Conservation (phyloP, 1,140 invertebrate species). For the Drosophila subpulchrella region DNA sequence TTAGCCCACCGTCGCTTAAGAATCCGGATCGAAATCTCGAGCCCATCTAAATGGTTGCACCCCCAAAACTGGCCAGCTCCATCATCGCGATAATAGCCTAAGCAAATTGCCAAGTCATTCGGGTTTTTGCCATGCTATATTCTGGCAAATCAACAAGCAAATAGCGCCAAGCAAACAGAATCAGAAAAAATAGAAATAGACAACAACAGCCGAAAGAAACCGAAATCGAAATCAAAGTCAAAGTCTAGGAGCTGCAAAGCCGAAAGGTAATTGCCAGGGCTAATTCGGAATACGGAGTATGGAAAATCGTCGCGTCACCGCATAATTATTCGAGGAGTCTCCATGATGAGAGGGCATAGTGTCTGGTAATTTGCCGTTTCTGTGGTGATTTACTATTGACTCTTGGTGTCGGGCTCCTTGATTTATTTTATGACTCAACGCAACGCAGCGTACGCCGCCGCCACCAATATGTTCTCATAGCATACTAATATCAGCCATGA, state of each 20-base stretch:
- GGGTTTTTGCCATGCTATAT: constrained; percentile 37
- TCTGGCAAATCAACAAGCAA: constrained; percentile 51
- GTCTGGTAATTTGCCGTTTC: constrained; percentile 52
- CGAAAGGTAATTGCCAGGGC: constrained; percentile 67
- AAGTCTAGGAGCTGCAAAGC: constrained; percentile 63
- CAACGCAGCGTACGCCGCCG: constrained; percentile 47
- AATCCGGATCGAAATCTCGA: constrained; percentile 23
- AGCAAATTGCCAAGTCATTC: constrained; percentile 58
- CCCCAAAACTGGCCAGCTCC: constrained; percentile 32
- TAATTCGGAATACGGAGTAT: constrained; percentile 44
- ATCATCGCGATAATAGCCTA: constrained; percentile 42
- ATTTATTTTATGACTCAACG: constrained; percentile 82
- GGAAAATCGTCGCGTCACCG: constrained; percentile 54
- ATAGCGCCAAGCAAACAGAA: constrained; percentile 32
- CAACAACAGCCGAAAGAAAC: constrained; percentile 17
- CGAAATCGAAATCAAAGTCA: constrained; percentile 35
- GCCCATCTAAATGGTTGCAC: constrained; percentile 38
- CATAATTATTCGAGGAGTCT: constrained; percentile 56
- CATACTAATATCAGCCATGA: too few species aligned
- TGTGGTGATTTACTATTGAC: constrained; percentile 78
- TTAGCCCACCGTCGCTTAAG: not conserved
- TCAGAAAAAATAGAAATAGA: constrained; percentile 1
- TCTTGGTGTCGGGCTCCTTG: constrained; percentile 71
- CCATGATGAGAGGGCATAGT: constrained; percentile 32
- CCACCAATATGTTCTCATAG: constrained; percentile 1